These are phyloP conservation scores for Catocala nupta DNA, from an alignment of 2,888 invertebrate genomes.

Conservation along the genomic window DNA sequence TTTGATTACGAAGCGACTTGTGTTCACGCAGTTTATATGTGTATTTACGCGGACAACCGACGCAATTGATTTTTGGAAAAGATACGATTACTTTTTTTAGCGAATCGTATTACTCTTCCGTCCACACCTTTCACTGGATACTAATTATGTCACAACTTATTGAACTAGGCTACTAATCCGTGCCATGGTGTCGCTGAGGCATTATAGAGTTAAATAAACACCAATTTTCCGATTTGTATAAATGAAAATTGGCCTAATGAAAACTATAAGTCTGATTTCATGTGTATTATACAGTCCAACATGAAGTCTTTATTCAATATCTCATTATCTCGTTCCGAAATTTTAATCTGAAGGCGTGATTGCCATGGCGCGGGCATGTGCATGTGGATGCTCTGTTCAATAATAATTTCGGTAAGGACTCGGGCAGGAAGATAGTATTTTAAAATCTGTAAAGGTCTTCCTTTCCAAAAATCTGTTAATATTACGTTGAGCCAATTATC, in stretches of 20 bases:
- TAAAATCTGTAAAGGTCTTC: slow-evolving; percentile 12
- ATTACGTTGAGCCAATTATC: slow-evolving; percentile 26
- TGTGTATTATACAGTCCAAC: slow-evolving; percentile 21
- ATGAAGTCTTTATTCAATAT: slow-evolving; percentile 18
- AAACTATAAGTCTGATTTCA: slow-evolving; percentile 39
- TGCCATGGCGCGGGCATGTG: slow-evolving; percentile 40
- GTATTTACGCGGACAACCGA: slow-evolving; percentile 31
- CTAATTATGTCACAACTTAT: slow-evolving; percentile 20
- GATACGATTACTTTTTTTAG: slow-evolving; percentile 27
- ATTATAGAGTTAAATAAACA: slow-evolving; percentile 21
- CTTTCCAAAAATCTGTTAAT: slow-evolving; percentile 18
- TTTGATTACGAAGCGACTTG: slow-evolving; percentile 31
- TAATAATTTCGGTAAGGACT: slow-evolving; percentile 23
- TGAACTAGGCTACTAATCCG: slow-evolving; percentile 30
- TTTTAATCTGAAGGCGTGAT: slow-evolving; percentile 17
- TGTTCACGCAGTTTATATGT: slow-evolving; percentile 34
- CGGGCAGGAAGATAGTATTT: slow-evolving; percentile 29
- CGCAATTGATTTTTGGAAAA: slow-evolving; percentile 32
- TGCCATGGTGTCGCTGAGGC: slow-evolving; percentile 40
- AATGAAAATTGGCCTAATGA: slow-evolving; percentile 46
- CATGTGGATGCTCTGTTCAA: slow-evolving; percentile 18
- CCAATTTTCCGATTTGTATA: slow-evolving; percentile 38
- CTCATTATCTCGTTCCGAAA: slow-evolving; percentile 19
- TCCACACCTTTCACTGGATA: slow-evolving; percentile 41
- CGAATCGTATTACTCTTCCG: slow-evolving; percentile 42